Base-by-base conservation (phyloP, 2,113 vertebrate genomes). In the Phoxinus phoxinus region DNA sequence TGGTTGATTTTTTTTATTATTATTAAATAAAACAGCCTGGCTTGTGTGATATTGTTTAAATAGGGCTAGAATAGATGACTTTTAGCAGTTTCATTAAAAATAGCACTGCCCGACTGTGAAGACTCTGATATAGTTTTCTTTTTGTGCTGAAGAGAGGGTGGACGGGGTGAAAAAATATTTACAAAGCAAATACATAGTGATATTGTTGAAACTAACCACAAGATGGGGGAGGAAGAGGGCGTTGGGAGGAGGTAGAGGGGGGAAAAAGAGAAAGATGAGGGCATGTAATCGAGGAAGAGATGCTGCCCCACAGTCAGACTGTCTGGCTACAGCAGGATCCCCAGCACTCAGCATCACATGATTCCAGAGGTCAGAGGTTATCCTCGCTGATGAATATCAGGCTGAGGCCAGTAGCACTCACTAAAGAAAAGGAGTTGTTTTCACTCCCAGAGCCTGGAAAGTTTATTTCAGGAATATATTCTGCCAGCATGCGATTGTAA, bases 291-390 rank as follows among this genome's bases (percentile, higher is more conserved):
- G 83, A 81, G 77, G 3, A 87, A 90, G 91, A 84, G 91, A 93
- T 92, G 92, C 90, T 88, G 90, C 93, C 93, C 90, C 81, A 83
- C 91, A 93, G 95, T 93, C 94, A 95, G 95, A 95, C 95, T 93
- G 95, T 94, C 95, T 95, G 95, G 94, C 95, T 95, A 93, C 94
- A 90, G 80, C 88, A n/a, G 90, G 94, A 94, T 94, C 94, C 93
- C 88, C 92, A 90, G 93, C 94, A 91, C 94, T 94, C 93, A 91
- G 92, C 93, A 90, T 95, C 94, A 94, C 93, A 92, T 94, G 94
- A 95, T 94, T 94, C 92, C 84, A 77, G 83, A 85, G 94, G 95
- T 94, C 93, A 94, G 86, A 94, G 94, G 94, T 95, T 94, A 95
- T 94, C 94, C 94, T 87, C 84, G 88, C 93, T 94, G 95, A 95